Conservation (phyloP, 2,113 vertebrate species). For the Neodon shergylaensis region DNA sequence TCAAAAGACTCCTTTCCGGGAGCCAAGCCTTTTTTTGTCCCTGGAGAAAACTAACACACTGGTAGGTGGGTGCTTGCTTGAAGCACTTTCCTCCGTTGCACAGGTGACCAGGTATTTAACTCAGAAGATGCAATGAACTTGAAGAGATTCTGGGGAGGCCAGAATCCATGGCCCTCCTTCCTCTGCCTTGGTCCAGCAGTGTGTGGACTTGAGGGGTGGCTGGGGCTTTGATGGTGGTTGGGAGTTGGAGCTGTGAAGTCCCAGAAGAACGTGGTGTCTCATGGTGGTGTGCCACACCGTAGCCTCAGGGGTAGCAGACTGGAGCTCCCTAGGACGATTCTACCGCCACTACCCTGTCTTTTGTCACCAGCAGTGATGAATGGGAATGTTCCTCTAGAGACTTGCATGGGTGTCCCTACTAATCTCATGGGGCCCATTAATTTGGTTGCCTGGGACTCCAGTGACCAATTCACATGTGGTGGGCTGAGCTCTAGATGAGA, state of each 20-base stretch:
- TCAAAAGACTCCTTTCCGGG: slow-evolving; percentile 35
- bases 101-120: not conserved
- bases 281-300: too few species aligned
- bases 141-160: not conserved
- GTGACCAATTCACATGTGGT: not conserved
- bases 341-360: not conserved
- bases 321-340: not conserved
- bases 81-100: not conserved
- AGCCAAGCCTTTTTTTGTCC: slow-evolving; percentile 19
- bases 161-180: not conserved
- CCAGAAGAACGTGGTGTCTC: not conserved
- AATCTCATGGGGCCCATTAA: slow-evolving; percentile 58
- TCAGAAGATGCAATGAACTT: slow-evolving; percentile 41
- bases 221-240: not conserved
- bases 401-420: slow-evolving; percentile 26
- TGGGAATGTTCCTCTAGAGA: not conserved
- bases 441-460: not conserved
- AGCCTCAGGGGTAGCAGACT: not conserved
- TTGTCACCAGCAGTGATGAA: not conserved
- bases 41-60: slow-evolving; percentile 19
- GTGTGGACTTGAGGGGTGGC: not conserved
- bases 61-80: slow-evolving; percentile 17
- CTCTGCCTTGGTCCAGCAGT: not conserved
- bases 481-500: not conserved
- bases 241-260: not conserved